Evolutionary conservation across 2,113 vertebrate species (phyloP).

Genomic region (Bettongia penicillata): DNA sequence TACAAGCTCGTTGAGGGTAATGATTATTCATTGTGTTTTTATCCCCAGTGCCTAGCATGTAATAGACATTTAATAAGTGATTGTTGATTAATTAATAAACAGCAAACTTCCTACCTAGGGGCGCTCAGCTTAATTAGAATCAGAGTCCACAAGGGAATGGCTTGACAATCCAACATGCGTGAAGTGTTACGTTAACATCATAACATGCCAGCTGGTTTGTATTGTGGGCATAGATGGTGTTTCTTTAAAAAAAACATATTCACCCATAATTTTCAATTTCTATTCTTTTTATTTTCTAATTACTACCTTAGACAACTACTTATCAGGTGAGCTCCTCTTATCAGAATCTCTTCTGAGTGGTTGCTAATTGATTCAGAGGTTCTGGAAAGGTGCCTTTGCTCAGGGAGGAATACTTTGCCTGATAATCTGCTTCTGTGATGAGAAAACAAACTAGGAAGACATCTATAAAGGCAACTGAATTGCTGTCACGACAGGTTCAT

Average conservation of each 20-base stretch:
- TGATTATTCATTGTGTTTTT: neutral
- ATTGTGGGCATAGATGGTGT: neutral
- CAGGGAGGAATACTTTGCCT: neutral
- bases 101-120: neutral
- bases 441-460: neutral
- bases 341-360: neutral
- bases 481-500: conserved; percentile 12
- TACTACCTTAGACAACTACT: conserved; percentile 32
- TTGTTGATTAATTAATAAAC: neutral
- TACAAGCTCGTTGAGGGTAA: neutral
- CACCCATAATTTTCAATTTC: conserved; percentile 16
- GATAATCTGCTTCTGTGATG: conserved; percentile 5
- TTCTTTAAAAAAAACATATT: conserved; percentile 28
- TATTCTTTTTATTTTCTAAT: conserved; percentile 31
- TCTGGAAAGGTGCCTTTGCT: conserved; percentile 46
- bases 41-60: neutral
- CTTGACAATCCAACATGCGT: neutral
- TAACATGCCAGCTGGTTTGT: neutral
- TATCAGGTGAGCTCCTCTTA: neutral
- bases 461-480: neutral
- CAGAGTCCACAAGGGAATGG: neutral
- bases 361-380: conserved; percentile 3
- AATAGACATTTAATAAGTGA: neutral
- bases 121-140: conserved; percentile 9
- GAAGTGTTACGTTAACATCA: conserved; percentile 1